Conservation (phyloP, 2,113 vertebrate species). For the Oceanites oceanicus region DNA sequence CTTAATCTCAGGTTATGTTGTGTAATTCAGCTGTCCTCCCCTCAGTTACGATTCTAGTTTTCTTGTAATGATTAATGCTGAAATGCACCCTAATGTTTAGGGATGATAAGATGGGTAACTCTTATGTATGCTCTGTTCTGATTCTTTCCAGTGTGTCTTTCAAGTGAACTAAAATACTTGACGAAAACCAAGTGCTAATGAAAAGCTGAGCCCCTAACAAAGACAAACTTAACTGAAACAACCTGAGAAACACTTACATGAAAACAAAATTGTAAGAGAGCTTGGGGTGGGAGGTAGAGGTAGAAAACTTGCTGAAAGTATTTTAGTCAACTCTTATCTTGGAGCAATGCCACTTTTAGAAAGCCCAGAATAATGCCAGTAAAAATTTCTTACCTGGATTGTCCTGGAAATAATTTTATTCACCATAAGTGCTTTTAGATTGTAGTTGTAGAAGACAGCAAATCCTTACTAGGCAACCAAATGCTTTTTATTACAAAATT, state of each 20-base stretch:
- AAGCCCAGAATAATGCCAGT: background rate
- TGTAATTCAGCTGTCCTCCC: background rate
- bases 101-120: background rate
- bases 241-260: background rate
- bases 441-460: background rate
- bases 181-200: background rate
- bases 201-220: background rate
- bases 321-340: background rate
- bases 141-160: background rate
- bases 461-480: background rate
- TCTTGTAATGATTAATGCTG: background rate
- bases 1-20: background rate
- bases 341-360: background rate
- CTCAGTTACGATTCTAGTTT: background rate
- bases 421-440: background rate
- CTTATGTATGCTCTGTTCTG: background rate
- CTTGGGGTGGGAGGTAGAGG: background rate
- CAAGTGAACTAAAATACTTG: background rate
- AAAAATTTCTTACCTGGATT: background rate
- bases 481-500: background rate
- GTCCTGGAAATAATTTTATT: background rate
- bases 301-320: background rate
- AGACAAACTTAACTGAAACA: background rate
- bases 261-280: background rate
- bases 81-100: background rate